phyloP scores from a whole-genome alignment of 1,140 invertebrate species.

The Trachymyrmex cornetzi region DNA sequence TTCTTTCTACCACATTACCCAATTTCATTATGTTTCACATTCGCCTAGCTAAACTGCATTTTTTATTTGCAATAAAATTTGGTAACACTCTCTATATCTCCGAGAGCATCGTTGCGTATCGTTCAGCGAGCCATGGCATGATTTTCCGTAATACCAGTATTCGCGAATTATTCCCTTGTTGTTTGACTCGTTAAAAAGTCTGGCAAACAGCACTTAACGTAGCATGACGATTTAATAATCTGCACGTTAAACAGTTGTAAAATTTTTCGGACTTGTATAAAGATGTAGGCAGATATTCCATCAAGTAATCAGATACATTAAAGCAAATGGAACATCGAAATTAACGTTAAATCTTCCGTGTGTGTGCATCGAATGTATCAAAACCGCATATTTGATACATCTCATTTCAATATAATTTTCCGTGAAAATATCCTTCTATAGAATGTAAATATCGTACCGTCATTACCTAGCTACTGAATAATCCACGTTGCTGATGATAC shows the following conservation, averaged over 20 bases:
- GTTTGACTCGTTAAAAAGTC: constrained; percentile 23
- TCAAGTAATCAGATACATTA: background rate
- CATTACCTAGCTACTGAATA: background rate
- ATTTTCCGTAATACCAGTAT: constrained; percentile 27
- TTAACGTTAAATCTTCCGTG: background rate
- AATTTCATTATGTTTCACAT: constrained; percentile 11
- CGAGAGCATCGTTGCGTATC: constrained; percentile 34
- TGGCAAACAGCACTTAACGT: constrained; percentile 7
- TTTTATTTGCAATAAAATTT: constrained; percentile 52
- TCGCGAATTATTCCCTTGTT: background rate
- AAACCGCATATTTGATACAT: constrained; percentile 19
- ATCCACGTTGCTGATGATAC: background rate
- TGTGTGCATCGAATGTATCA: background rate
- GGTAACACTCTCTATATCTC: constrained; percentile 34
- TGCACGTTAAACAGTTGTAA: background rate
- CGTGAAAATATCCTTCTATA: background rate
- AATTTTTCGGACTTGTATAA: background rate
- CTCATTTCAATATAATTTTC: constrained; percentile 17
- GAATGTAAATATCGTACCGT: constrained; percentile 19
- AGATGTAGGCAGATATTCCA: background rate
- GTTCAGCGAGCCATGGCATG: constrained; percentile 1
- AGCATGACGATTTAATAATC: constrained; percentile 21
- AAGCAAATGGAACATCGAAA: constrained; percentile 3
- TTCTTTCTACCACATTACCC: background rate
- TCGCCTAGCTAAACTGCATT: constrained; percentile 3